These are phyloP conservation scores for Petaurus breviceps DNA, from an alignment of 2,113 vertebrate genomes.

Conservation along the genomic window DNA sequence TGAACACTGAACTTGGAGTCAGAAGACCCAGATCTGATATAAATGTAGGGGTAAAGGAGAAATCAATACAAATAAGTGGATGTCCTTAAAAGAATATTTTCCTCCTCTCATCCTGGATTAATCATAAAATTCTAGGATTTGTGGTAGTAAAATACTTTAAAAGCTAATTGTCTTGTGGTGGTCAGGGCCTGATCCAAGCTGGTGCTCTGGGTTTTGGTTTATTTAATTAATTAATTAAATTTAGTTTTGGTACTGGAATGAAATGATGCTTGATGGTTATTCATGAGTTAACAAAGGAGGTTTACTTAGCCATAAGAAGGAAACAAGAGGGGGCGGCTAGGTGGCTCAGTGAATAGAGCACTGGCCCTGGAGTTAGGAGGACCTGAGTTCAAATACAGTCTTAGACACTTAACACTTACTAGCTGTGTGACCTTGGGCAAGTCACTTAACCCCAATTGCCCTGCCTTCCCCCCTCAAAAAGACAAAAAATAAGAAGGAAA, in stretches of 20 bases:
- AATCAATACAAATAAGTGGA: not conserved
- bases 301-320: not conserved
- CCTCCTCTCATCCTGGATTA: not conserved
- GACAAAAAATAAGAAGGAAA: not conserved
- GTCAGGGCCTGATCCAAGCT: not conserved
- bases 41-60: not conserved
- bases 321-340: no score
- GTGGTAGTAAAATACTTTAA: not conserved
- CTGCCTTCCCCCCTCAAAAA: no score
- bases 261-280: no score
- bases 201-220: not conserved
- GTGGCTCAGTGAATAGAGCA: no score
- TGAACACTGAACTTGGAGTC: not conserved
- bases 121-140: no score
- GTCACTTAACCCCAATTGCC: no score
- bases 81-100: not conserved
- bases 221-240: no score
- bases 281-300: not conserved
- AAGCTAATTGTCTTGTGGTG: not conserved
- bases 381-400: no score
- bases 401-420: no score
- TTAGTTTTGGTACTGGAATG: not conserved
- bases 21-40: not conserved
- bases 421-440: no score
- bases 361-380: no score